Evolutionary conservation across 1,140 invertebrate species (phyloP), one percentile per base, ranked within the genome.

Genomic region (Bombus picipes): DNA sequence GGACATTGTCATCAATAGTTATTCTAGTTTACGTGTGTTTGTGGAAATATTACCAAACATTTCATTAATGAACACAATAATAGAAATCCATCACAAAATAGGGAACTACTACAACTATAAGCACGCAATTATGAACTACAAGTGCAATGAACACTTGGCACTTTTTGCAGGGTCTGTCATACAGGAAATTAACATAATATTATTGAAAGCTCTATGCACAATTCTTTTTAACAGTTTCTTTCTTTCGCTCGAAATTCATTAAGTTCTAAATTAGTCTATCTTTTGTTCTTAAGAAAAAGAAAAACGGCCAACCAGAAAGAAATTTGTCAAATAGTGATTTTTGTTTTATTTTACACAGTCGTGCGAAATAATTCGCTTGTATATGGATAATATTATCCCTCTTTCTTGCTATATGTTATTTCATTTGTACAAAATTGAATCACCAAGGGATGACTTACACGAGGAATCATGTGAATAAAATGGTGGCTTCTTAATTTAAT

Each of bases 401-500:
- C n/a, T 43, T 32, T 85, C 70, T 85, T 66, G 47, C 39, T 85
- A 65, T 62, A 90, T 32, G 76, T 90, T 90, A 87, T 75, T 86
- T 88, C 59, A 47, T 92, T 91, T 92, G 88, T 93, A 93, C 91
- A 92, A 93, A 92, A 91, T 83, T 91, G 87, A 91, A 88, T 86
- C 82, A 81, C 85, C 85, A 68, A 88, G 80, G 87, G 78, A 91
- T 83, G 76, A 78, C 53, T 79, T 53, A 85, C 84, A 81, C 84
- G 59, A 81, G 22, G 43, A 53, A 65, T 62, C 62, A 6, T 28
- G 2, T 9, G 25, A 41, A 74, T 34, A 34, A 34, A 43, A 32
- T 34, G 25, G 2, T 34, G 47, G 18, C 47, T 66, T 28, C 13
- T 65, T 66, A 43, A 47, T 47, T 62, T 39, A 62, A 65, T 62